These are phyloP conservation scores for Tribolium castaneum DNA, from an alignment of 1,140 invertebrate genomes.

Conservation along the genomic window DNA sequence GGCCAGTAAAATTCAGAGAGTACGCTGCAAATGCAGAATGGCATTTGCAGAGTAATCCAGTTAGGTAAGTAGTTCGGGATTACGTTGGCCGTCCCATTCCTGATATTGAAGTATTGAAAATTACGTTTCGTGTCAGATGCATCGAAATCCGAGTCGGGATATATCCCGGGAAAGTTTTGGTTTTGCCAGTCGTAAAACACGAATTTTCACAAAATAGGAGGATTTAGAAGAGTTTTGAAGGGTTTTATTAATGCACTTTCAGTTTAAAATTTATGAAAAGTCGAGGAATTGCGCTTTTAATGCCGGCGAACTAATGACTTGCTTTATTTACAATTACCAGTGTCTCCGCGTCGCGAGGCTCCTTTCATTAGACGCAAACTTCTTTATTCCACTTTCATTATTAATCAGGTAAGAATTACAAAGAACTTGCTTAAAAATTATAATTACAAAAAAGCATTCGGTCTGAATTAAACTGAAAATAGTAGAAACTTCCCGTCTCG, in stretches of 20 bases:
- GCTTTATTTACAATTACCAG: slow-evolving; percentile 6
- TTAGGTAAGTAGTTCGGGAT: slow-evolving; percentile 40
- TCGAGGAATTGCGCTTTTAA: not conserved
- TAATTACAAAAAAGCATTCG: not conserved
- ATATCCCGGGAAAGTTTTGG: slow-evolving; percentile 21
- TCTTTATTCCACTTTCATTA: not conserved
- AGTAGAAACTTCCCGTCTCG: not conserved
- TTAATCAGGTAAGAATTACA: not conserved
- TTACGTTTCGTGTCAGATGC: slow-evolving; percentile 33
- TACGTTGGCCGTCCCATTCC: slow-evolving; percentile 34
- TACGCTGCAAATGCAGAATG: slow-evolving; percentile 28
- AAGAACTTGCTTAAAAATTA: not conserved
- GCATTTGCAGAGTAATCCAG: slow-evolving; percentile 29
- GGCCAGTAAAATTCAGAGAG: slow-evolving; percentile 33
- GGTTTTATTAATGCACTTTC: slow-evolving; percentile 11
- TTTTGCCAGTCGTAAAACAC: slow-evolving; percentile 24
- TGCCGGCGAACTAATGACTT: not conserved
- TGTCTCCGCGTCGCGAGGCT: not conserved
- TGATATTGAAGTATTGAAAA: slow-evolving; percentile 43
- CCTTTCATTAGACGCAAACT: not conserved
- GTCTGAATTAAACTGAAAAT: not conserved
- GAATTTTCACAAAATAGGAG: not conserved
- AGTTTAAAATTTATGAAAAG: not conserved
- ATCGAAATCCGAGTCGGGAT: slow-evolving; percentile 13
- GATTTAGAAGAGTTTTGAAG: slow-evolving; percentile 6